Evolutionary conservation across 2,113 vertebrate genomes (phyloP).

Genomic region (Spermophilus dauricus): DNA sequence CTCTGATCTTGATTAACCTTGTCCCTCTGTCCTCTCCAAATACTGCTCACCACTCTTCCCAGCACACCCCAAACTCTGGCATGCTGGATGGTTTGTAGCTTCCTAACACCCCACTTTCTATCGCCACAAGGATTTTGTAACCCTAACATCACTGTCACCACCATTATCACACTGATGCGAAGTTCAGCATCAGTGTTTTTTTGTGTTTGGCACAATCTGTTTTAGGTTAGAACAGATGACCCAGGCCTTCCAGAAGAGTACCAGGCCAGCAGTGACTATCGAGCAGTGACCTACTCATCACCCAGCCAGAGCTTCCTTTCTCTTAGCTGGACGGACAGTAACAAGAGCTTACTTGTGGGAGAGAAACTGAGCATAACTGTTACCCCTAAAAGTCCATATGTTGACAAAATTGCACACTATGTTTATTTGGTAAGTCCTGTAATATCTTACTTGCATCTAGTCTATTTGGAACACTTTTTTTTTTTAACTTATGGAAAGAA

Average conservation of each 20-base stretch:
- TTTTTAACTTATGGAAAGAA: background rate
- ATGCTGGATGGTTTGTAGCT: background rate
- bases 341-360: constrained; percentile 84
- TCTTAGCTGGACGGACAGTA: constrained; percentile 88
- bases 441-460: background rate
- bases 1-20: background rate
- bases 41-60: background rate
- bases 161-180: background rate
- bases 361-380: constrained; percentile 84
- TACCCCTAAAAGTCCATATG: constrained; percentile 85
- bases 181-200: background rate
- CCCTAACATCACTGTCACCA: background rate
- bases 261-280: constrained; percentile 86
- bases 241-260: constrained; percentile 81
- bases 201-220: background rate
- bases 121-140: background rate
- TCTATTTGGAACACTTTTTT: background rate
- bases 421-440: constrained; percentile 90
- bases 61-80: background rate
- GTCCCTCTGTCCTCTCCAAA: background rate
- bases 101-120: background rate
- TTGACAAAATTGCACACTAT: constrained; percentile 86
- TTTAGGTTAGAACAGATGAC: constrained; percentile 90
- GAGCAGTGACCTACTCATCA: constrained; percentile 89
- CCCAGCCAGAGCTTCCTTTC: constrained; percentile 91